phyloP scores from a whole-genome alignment of 2,113 vertebrate species.

The Halichoerus grypus region DNA sequence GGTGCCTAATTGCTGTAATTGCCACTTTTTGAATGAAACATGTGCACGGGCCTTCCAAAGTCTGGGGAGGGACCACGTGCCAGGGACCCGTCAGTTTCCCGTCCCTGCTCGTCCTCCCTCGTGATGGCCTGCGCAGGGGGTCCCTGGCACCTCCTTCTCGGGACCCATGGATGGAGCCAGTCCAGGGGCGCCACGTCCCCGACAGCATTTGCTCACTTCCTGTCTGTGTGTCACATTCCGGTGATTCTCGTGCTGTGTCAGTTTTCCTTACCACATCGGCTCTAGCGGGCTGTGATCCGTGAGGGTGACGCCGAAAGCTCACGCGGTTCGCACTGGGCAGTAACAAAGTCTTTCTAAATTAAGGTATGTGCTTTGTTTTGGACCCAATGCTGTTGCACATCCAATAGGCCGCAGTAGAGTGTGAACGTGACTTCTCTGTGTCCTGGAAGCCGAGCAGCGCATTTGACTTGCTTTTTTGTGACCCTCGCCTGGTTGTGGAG shows the following conservation, averaged over 20 bases:
- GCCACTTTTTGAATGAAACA: not conserved
- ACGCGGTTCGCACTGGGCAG: not conserved
- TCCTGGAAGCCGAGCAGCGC: not conserved
- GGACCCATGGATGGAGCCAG: not conserved
- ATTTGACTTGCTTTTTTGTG: not conserved
- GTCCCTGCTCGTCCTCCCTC: no score
- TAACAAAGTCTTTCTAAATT: no score
- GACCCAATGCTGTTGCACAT: not conserved
- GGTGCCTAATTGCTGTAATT: not conserved
- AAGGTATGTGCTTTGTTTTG: no score
- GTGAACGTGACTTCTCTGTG: not conserved
- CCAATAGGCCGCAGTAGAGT: no score
- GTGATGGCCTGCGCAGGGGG: not conserved
- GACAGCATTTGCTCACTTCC: not conserved
- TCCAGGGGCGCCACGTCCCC: not conserved
- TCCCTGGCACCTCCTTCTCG: not conserved
- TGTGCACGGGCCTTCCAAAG: no score
- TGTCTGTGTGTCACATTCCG: not conserved
- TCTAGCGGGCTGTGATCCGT: not conserved
- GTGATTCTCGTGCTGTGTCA: not conserved
- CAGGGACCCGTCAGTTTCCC: not conserved
- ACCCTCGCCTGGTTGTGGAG: not conserved
- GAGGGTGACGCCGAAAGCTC: not conserved
- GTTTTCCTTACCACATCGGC: not conserved
- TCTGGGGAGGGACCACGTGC: fast-evolving